These are phyloP conservation scores for Crax fasciolata DNA, from an alignment of 2,797 vertebrate species.

Conservation along the genomic window DNA sequence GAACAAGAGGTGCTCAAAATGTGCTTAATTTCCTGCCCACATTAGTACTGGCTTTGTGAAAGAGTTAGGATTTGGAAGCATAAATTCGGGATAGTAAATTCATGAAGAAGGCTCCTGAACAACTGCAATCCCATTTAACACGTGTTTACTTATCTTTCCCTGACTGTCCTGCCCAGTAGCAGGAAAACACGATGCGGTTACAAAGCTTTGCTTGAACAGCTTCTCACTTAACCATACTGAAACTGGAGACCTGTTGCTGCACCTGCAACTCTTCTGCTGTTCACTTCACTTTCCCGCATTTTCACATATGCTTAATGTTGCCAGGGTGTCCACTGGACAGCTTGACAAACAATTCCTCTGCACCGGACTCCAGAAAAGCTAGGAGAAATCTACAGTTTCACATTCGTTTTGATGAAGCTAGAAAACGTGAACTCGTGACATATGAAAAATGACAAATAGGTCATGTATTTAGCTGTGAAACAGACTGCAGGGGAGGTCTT, in stretches of 20 bases:
- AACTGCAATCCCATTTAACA: neutral
- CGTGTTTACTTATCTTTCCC: neutral
- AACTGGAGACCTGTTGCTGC: neutral
- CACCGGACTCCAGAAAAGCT: neutral
- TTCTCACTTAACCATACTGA: neutral
- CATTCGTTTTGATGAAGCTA: neutral
- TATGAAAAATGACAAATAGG: constrained; percentile 36
- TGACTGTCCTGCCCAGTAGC: neutral
- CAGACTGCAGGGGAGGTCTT: neutral
- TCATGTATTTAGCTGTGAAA: constrained; percentile 13
- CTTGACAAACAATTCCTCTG: neutral
- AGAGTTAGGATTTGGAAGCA: neutral
- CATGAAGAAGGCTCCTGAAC: neutral
- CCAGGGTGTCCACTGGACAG: neutral
- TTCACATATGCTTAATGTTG: neutral
- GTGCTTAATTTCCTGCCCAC: neutral
- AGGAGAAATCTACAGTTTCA: neutral
- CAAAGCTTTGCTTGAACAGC: neutral
- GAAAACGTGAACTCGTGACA: neutral
- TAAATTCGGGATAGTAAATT: neutral
- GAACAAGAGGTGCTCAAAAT: neutral
- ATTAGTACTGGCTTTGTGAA: neutral
- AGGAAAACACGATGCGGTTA: neutral
- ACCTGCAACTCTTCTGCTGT: neutral
- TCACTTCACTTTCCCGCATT: neutral